A percentile compares a stretch with the other conserved stretches of the same genome.
Evolutionary conservation across 2,797 vertebrate genomes (phyloP).

Genomic region (Synanceia verrucosa): DNA sequence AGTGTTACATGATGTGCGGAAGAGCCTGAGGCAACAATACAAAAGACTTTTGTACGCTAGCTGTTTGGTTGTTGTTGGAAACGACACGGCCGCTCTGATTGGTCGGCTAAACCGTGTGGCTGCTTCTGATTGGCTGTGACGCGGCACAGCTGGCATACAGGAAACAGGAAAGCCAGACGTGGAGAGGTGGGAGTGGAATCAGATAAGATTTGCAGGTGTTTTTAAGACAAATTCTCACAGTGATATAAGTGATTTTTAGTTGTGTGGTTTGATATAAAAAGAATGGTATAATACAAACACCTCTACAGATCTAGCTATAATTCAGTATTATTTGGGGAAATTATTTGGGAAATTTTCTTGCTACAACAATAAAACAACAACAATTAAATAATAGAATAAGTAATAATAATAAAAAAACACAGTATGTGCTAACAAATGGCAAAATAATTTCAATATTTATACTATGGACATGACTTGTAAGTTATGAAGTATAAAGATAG

Average conservation of each 20-base stretch:
- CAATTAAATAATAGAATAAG: too few species aligned
- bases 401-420: too few species aligned
- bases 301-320: too few species aligned
- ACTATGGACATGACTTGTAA: too few species aligned
- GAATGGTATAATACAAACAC: not conserved
- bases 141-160: not conserved
- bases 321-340: too few species aligned
- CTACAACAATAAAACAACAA: too few species aligned
- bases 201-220: constrained; percentile 28
- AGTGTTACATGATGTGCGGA: not conserved
- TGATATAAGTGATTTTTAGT: too few species aligned
- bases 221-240: constrained; percentile 6
- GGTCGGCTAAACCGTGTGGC: constrained; percentile 82
- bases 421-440: too few species aligned
- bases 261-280: not conserved
- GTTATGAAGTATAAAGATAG: too few species aligned
- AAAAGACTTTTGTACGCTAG: constrained; percentile 28
- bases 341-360: too few species aligned
- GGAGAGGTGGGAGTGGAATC: constrained; percentile 35
- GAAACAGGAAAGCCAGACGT: constrained; percentile 58
- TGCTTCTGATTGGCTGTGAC: constrained; percentile 78
- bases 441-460: too few species aligned
- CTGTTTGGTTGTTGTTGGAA: constrained; percentile 71
- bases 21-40: constrained; percentile 17
- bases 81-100: constrained; percentile 67